Evolutionary conservation across 2,113 vertebrate species (phyloP).

Genomic region (Plotosus lineatus): DNA sequence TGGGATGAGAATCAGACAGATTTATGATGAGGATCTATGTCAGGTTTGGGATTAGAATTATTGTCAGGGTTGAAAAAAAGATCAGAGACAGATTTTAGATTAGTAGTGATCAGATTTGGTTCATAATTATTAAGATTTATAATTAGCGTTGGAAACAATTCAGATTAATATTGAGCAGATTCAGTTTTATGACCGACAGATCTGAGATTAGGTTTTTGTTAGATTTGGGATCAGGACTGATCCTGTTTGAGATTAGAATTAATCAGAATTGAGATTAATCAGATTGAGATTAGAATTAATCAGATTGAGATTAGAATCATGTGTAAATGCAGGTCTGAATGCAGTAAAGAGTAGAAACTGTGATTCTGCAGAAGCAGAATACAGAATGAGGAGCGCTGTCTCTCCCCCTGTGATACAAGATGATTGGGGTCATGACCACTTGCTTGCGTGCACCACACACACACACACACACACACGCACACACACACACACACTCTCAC

Average conservation of each 20-base stretch:
- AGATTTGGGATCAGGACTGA: neutral
- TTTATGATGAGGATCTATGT: neutral
- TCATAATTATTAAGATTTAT: too few relatives aligned
- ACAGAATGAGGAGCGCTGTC: neutral
- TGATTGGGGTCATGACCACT: constrained; percentile 37
- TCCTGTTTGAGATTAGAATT: neutral
- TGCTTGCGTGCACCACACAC: neutral
- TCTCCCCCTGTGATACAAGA: constrained; percentile 21
- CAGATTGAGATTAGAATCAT: neutral
- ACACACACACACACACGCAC: neutral
- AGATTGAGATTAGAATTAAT: neutral
- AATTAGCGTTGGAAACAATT: neutral
- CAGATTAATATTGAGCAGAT: neutral
- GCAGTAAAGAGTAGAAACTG: neutral
- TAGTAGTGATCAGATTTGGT: neutral
- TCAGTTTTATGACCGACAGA: neutral
- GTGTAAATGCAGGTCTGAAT: neutral
- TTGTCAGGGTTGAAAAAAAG: too few relatives aligned
- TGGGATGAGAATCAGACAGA: neutral
- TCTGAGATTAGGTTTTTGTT: neutral
- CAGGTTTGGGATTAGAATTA: neutral
- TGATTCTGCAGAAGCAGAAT: neutral
- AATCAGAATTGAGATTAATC: neutral
- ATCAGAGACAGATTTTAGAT: too few relatives aligned
- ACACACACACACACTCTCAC: neutral